Conservation (phyloP, 2,797 vertebrate species). For the Semotilus atromaculatus region DNA sequence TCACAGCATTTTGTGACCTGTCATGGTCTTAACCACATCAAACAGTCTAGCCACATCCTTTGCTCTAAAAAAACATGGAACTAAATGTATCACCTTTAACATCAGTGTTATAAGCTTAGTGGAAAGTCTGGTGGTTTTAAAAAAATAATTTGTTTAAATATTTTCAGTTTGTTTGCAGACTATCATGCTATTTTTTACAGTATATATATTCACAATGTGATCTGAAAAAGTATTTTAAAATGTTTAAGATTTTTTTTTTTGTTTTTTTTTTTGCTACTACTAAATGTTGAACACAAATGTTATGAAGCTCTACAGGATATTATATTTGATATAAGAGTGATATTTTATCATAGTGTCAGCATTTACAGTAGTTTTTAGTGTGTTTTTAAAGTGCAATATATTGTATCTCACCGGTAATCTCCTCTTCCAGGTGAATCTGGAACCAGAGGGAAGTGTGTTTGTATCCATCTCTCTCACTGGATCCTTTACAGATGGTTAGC, state of each 20-base stretch:
- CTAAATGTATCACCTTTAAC: background rate
- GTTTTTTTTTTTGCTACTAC: background rate
- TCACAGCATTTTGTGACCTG: background rate
- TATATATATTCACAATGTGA: background rate
- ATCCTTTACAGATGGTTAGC: conserved; percentile 92
- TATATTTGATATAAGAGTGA: background rate
- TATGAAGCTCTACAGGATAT: background rate
- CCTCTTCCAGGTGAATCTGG: conserved; percentile 89
- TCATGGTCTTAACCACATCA: background rate
- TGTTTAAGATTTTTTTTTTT: no score
- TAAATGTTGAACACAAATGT: background rate
- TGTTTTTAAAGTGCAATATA: background rate
- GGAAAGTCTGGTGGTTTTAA: background rate
- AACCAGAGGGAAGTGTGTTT: conserved; percentile 94
- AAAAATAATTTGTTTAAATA: background rate
- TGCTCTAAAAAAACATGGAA: background rate
- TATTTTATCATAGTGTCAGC: background rate
- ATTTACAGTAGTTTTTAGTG: background rate
- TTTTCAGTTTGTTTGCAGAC: background rate
- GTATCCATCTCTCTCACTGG: conserved; percentile 87
- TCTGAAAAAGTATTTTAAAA: background rate
- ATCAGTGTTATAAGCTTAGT: background rate
- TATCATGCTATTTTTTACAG: background rate
- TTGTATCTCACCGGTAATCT: background rate
- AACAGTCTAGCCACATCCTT: background rate